Evolutionary conservation across 2,888 invertebrate species (phyloP), one percentile per base, ranked within the genome.

Genomic region (Apotomis turbidana): DNA sequence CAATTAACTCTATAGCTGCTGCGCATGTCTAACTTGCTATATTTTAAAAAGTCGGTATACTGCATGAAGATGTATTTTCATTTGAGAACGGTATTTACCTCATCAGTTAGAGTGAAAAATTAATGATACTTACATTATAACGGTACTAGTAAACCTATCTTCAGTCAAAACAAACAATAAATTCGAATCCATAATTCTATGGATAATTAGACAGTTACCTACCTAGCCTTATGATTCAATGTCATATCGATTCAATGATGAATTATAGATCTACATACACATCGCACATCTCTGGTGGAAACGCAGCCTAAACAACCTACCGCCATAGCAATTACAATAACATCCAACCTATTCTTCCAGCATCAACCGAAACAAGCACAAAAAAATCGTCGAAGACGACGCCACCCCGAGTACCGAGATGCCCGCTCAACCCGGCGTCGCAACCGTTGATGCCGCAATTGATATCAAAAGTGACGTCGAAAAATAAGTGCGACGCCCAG

Each of bases 371-470:
- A 81, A 85, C 80, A 81, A 86, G 63, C 88, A 85, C 81, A 86
- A 91, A 83, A 90, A 93, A 86, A 87, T 90, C 82, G 70, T 87
- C 79, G 92, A 91, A 81, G 90, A 90, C 81, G 81, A 80, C 77
- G 74, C 78, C 83, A 78, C 85, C 77, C 84, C 89, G 76, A 78
- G 87, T 79, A 83, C 88, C 80, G 87, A 85, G 78, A 74, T 84
- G 79, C 75, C 83, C 75, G 2, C 27, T 27, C 83, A 87, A 84
- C 78, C 86, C 85, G 78, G 85, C 86, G 58, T 90, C 88, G 76
- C 91, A 85, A 83, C 91, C 90, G 78, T 85, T 90, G 87, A 90
- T 49, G 49, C 10, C 49, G 9, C 41, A 41, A 5, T 49, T 10
- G 10, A 8, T 9, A 9, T 8, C 49, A 49, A 49, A 49, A 49